Base-by-base conservation (phyloP, 2,797 vertebrate genomes). In the Poliocrania exsul region DNA sequence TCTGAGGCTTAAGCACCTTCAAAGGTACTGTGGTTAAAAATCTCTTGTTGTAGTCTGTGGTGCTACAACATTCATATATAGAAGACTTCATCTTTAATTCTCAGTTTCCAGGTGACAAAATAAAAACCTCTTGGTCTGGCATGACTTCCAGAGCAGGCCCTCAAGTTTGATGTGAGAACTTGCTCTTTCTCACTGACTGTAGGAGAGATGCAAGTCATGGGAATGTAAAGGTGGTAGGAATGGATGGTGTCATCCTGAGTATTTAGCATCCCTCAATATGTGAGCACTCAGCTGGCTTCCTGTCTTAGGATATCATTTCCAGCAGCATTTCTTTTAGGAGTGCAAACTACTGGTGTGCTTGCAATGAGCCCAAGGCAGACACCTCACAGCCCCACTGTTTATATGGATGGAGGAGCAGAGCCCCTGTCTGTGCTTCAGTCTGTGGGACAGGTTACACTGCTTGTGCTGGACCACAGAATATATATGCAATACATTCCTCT, bases 131-230 rank as follows among this genome's bases (percentile, higher is more conserved):
- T 5, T 33, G 33, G 19, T 79, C 44, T 72, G 33, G 31, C 46
- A 33, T 56, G 71, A 58, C 40, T 92, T 6, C 3, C 18, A 66
- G 54, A 72, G 31, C 40, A 86, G 62, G 15, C 31, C 31, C 14
- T 78, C 25, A 13, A 29, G 29, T 44, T 40, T 0, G 0, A 1
- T 46, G 29, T 2, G 3, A 42, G 69, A 53, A 78, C 0, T 1
- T 35, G 29, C 4, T 64, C 19, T 67, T 78, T 69, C 1, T 2
- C 16, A 4, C 13, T 28, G 50, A 24, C n/a, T 5, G 16, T 31
- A 3, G 10, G 23, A 72, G n/a, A 81, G 42, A 50, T 62, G 16
- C 3, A 8, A 35, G 17, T 23, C 21, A 29, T 18, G 26, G 33
- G 46, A 67, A 65, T 23, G 64, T 2, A 5, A 69, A 83, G 23